Evolutionary conservation across 1,140 invertebrate genomes (phyloP), one percentile per base, ranked within the genome.

Genomic region (Cotesia glomerata): DNA sequence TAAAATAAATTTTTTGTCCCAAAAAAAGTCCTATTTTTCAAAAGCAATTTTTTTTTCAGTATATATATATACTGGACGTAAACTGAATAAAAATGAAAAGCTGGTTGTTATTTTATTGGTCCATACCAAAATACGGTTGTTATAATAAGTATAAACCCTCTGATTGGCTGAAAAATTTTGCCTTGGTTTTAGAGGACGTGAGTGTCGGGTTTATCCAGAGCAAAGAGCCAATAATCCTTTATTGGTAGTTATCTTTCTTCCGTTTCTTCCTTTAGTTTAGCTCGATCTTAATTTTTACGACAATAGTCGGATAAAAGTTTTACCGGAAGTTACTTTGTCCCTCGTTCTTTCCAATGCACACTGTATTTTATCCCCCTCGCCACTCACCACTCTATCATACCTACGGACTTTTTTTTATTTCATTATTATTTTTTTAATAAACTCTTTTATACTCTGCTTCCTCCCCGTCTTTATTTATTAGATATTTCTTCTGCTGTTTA

Each of bases 251-350:
- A 7, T 45, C 39, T 45, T 45, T 45, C 39, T 45, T 45, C 11
- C 39, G 39, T 45, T 45, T 45, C 39, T 62, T 45, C 69, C 36
- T 51, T 56, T 63, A 51, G 52, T 54, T 54, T 35, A 14, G 16
- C 11, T 26, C 69, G 45, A 65, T 64, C 69, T 71, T 71, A 71
- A 71, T 71, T 71, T 71, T 71, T 71, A 71, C 69, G 51, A 64
- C 36, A 62, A 61, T 61, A 71, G 45, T 56, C 16, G 11, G 26
- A 54, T 32, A 32, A 58, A 71, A 71, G 36, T 36, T 71, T 18
- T 56, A n/a, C 49, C 35, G 56, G 18, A 65, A 71, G 45, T 64
- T 54, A 64, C 69, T 64, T 63, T 71, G 16, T 36, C 56, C 63
- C 34, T 56, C 49, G 13, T 65, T 65, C 34, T 11, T 13, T 71